A percentile compares a stretch with the other conserved stretches of the same genome.
Evolutionary conservation across 1,140 invertebrate genomes (phyloP).

Genomic region (Nephila pilipes): DNA sequence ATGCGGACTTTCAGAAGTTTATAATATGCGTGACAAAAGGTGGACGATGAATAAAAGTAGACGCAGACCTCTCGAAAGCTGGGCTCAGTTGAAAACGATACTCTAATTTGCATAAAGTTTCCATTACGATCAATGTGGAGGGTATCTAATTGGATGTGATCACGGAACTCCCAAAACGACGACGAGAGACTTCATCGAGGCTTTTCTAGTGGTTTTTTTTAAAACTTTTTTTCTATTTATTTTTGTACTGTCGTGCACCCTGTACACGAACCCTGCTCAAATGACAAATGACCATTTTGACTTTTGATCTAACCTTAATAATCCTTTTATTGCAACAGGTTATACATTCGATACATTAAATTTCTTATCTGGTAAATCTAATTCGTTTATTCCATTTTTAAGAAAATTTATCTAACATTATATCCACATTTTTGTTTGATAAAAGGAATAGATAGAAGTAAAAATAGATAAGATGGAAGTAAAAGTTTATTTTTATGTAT

Average conservation of each 20-base stretch:
- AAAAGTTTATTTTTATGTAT: no score
- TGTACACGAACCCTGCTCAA: neutral
- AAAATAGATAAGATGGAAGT: no score
- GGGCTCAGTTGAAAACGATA: conserved; percentile 27
- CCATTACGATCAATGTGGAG: conserved; percentile 20
- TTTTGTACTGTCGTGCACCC: neutral
- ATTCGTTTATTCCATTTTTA: no score
- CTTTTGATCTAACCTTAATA: neutral
- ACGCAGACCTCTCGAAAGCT: neutral
- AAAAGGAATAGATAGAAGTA: no score
- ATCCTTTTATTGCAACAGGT: conserved; percentile 10
- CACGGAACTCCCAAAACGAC: neutral
- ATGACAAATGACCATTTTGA: neutral
- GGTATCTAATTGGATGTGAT: neutral
- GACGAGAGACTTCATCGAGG: neutral
- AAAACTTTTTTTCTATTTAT: no score
- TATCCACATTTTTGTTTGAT: no score
- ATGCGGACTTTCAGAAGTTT: neutral
- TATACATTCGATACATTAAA: no score
- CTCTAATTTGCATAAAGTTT: conserved; percentile 21
- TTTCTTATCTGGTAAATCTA: no score
- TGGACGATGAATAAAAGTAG: conserved; percentile 21
- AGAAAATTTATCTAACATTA: no score
- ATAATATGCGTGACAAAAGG: conserved; percentile 28
- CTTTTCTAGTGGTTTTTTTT: no score